phyloP scores from a whole-genome alignment of 2,888 invertebrate genomes.

The Ganaspis brasiliensis region DNA sequence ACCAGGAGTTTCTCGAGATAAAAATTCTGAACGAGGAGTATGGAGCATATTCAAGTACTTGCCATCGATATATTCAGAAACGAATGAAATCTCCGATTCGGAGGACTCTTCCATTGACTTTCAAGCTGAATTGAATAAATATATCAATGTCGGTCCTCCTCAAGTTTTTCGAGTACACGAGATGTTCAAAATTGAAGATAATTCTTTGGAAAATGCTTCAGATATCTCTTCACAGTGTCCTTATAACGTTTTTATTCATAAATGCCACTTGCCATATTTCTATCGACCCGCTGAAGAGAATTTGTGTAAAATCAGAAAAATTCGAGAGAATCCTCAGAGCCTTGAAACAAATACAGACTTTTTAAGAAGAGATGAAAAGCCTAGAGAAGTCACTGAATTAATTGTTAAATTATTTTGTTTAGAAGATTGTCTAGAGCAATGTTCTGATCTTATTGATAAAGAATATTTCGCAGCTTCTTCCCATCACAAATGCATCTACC shows the following conservation, averaged over 20 bases:
- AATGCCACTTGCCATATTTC: constrained; percentile 66
- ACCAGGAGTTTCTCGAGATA: neutral
- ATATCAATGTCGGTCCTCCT: constrained; percentile 46
- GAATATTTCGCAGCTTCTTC: constrained; percentile 51
- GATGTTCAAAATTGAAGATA: constrained; percentile 50
- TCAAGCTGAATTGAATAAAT: constrained; percentile 48
- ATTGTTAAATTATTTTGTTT: constrained; percentile 72
- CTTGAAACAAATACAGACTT: constrained; percentile 58
- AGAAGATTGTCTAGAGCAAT: constrained; percentile 69
- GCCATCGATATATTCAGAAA: constrained; percentile 27
- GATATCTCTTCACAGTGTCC: constrained; percentile 67
- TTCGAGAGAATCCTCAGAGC: constrained; percentile 62
- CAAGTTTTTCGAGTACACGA: constrained; percentile 67
- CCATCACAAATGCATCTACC: constrained; percentile 80
- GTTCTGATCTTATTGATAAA: constrained; percentile 49
- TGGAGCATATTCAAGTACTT: constrained; percentile 35
- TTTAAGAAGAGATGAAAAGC: constrained; percentile 53
- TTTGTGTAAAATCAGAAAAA: constrained; percentile 69
- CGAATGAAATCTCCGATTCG: neutral
- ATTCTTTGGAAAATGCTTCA: constrained; percentile 24
- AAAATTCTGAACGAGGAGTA: neutral
- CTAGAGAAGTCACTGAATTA: constrained; percentile 59
- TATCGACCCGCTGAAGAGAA: constrained; percentile 49
- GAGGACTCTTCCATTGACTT: neutral
- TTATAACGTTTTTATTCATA: constrained; percentile 78